Base-by-base conservation (phyloP, 2,113 vertebrate species). In the Galeopterus variegatus region DNA sequence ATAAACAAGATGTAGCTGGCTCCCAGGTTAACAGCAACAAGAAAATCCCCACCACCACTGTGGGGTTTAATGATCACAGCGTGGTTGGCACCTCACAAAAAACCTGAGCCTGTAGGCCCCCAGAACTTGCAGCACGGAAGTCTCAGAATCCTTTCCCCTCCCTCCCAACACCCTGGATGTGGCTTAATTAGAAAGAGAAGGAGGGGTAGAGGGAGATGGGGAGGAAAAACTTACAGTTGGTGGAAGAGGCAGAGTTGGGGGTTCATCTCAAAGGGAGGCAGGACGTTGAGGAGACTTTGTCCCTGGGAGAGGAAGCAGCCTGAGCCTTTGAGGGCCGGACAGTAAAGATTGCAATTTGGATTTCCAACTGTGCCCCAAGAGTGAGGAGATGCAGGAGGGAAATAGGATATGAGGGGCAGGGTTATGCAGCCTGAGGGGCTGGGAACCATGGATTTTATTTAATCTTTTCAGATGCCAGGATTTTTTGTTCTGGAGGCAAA, bases 1-100 rank as follows among this genome's bases (percentile, higher is more conserved):
- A 98, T 98, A 98, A 98, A 97, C 97, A 98, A 98, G 98, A 98
- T 97, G 97, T 97, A 98, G 98, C 98, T 98, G 97, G 97, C 96
- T 98, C 95, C 97, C 97, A 98, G 98, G 98, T 98, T 98, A 98
- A 98, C 97, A 93, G 1, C 92, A 84, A 84, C 36, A 75, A 96
- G 89, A 98, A 98, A 97, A 90, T 52, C 79, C 79, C 93, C 84
- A 28, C 65, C 88, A 95, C 94, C 96, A 96, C 86, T 15, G 93
- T 76, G 92, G 97, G 93, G 17, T 98, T 98, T 98, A 98, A 99
- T 98, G 98, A 98, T 98, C 98, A 98, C 98, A 98, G 98, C 92
- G 95, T 98, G 98, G 97, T 91, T 98, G 96, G 97, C 98, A 98
- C 77, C 97, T 98, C 98, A 97, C 98, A 98, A 98, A 98, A 98